phyloP scores from a whole-genome alignment of 2,797 vertebrate species.

The Enoplosus armatus region DNA sequence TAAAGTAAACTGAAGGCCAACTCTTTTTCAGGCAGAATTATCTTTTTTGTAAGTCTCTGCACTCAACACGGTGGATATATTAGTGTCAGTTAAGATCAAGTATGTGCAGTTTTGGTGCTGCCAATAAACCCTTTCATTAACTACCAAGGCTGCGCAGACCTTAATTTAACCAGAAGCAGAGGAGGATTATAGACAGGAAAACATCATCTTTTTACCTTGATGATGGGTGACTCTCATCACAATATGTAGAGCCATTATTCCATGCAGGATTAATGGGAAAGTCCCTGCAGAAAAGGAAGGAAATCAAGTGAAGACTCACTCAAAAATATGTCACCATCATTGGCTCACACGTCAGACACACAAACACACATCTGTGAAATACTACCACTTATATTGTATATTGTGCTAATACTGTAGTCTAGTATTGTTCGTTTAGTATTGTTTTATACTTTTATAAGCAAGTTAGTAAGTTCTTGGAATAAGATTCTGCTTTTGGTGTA shows the following conservation, averaged over 20 bases:
- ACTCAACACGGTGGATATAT: not conserved
- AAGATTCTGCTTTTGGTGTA: not conserved
- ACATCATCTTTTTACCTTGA: conserved; percentile 48
- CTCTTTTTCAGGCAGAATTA: not conserved
- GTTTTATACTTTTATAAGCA: not conserved
- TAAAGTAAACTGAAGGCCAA: not conserved
- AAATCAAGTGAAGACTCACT: not conserved
- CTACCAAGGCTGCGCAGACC: not conserved
- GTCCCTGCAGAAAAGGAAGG: conserved; percentile 54
- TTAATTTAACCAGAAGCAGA: not conserved
- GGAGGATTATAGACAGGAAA: not conserved
- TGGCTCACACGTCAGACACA: not conserved
- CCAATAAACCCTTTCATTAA: not conserved
- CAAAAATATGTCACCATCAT: not conserved
- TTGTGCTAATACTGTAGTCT: not conserved
- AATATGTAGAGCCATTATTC: conserved; percentile 71
- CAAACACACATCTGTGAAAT: not conserved
- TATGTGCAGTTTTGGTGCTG: not conserved
- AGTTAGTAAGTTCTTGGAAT: not conserved
- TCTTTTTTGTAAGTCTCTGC: not conserved
- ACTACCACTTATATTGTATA: not conserved
- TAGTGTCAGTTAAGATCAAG: not conserved
- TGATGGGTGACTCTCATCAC: conserved; percentile 54
- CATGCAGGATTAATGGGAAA: conserved; percentile 37
- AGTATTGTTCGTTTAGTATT: too few relatives aligned